Evolutionary conservation across 2,113 vertebrate genomes (phyloP), one percentile per base, ranked within the genome.

Genomic region (Ahaetulla prasina): DNA sequence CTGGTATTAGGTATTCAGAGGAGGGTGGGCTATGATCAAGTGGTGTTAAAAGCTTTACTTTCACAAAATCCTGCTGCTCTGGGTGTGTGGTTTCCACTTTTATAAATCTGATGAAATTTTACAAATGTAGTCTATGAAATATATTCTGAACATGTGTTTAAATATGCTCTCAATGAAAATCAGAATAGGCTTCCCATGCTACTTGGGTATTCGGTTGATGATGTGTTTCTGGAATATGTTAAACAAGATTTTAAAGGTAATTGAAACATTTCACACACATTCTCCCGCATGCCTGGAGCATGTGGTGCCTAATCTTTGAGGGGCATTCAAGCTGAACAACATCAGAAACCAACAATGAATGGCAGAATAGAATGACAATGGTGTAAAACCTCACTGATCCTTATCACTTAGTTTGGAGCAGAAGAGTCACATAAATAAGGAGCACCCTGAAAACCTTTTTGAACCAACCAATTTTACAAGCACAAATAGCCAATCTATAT

Each of bases 101-200:
- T 97, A 97, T 97, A 97, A 98, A 98, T 97, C 96, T 97, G 97
- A 97, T 97, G 96, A 97, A 97, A 98, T 97, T 98, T 98, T 97
- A 97, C 97, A 97, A 98, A 98, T 97, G 96, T 96, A 96, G 94
- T 97, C 93, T 97, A 97, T 97, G 97, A 98, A 97, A 96, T 97
- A 97, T 96, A 98, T 97, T 97, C 96, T 97, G 95, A 98, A 98
- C 97, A 97, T 97, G 97, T 97, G 97, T 97, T 97, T 96, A 95
- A 89, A 96, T 97, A 96, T 96, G 92, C 97, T 97, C 96, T 96
- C 91, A 97, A 98, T 98, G 97, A 97, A 97, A 98, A 98, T 94
- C 97, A 97, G 97, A 96, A 93, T 96, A 96, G 0, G 84, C 95
- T 97, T 92, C 91, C 96, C 96, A 96, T 94, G 60, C 93, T 97